Evolutionary conservation across 2,888 invertebrate species (phyloP), one percentile per base, ranked within the genome.

Genomic region (Folsomia manolachei): DNA sequence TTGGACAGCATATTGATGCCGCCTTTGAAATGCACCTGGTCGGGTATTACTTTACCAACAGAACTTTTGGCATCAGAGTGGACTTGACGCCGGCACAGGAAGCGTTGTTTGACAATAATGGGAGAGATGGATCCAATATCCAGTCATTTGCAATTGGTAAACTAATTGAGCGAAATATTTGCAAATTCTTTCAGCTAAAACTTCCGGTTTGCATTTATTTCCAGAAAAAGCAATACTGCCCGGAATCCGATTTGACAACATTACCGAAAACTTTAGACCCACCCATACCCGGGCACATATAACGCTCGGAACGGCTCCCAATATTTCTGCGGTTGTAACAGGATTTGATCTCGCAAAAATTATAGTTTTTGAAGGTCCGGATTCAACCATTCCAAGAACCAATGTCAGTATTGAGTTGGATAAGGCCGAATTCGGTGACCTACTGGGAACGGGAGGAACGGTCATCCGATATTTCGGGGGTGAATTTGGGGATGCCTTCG

Each of bases 241-340:
- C 23, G 61, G 27, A 61, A 69, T 69, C 19, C 18, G 26, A 51
- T 19, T 73, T 2, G 71, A 66, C 1, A 26, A 21, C 18, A 63
- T 61, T 2, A n/a, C 19, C 7, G 62, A 62, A 26, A 11, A 69
- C 39, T 76, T 79, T 51, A 69, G 65, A 4, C 80, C 80, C 1
- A 76, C 77, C 1, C 60, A 53, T 19, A 78, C 78, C 9, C 73
- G 51, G 27, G 81, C 82, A 23, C 82, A 82, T 68, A 61, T 81
- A 23, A 81, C 81, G 2, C 52, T 82, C 24, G 81, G 80, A 1
- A 78, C 78, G 71, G 78, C 81, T 1, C 76, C 76, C 25, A 78
- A 75, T 7, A 71, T 81, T 9, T 71, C 73, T 9, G 79, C 81
- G 27, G 78, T 79, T 14, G 72, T 69, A 7, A 81, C 81, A 9